Base-by-base conservation (phyloP, 2,113 vertebrate species). In the Illadopsis cleaveri region DNA sequence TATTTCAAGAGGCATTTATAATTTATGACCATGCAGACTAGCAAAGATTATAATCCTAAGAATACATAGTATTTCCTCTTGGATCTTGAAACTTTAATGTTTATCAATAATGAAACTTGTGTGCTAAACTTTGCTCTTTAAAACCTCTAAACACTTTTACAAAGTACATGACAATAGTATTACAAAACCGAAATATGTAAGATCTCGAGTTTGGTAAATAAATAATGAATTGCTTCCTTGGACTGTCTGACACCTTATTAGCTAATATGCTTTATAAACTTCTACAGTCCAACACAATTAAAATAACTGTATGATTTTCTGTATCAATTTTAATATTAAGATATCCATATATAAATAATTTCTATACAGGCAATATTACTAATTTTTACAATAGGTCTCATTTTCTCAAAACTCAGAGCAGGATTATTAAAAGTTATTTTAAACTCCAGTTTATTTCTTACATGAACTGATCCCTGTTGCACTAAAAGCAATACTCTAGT, bases 1-100 rank as follows among this genome's bases (percentile, higher is more conserved):
- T 98, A 94, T 98, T 98, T 98, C 96, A 98, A 96, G 93, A 97
- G 91, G 48, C 61, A 92, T 98, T 96, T 95, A 98, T 98, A 92
- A 98, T 98, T 96, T 84, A 98, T 87, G 58, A 72, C 35, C 35
- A 94, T 56, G 87, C 81, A 94, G 82, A 88, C 81, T 37, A 87
- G 60, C 57, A 94, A 97, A 94, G 86, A 96, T 87, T 95, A 97
- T 71, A 95, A 95, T 91, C 68, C 70, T 85, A 58, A 96, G 42
- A 91, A 97, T 82, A 93, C 68, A 89, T 0, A 73, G 86, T 23
- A 94, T 60, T 93, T 65, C 93, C 45, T 87, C 44, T 53, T 89
- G 84, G 58, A 83, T 83, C 71, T 73, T 94, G 79, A 91, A 47
- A 93, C 68, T 91, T 96, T 93, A 93, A 96, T 83, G 44, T 61